Conservation (phyloP, 2,797 vertebrate species). For the Monodelphis domestica region DNA sequence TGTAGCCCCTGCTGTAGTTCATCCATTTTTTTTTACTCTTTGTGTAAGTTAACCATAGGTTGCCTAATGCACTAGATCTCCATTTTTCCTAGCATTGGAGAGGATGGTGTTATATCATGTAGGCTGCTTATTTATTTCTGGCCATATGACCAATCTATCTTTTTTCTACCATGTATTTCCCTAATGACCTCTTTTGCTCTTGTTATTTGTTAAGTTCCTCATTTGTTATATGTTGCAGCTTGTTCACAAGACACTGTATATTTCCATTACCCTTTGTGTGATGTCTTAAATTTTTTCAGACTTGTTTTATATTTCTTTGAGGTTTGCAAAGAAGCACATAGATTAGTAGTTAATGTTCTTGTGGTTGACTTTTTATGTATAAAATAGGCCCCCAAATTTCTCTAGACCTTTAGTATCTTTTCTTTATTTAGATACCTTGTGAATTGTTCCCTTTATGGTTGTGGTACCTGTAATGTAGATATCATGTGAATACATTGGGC, state of each 20-base stretch:
- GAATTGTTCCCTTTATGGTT: background rate
- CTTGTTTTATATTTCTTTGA: too few relatives aligned
- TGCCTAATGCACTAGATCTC: background rate
- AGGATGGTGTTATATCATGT: background rate
- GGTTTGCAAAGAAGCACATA: background rate
- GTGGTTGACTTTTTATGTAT: background rate
- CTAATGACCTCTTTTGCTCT: background rate
- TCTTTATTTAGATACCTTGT: background rate
- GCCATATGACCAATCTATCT: background rate
- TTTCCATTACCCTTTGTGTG: background rate
- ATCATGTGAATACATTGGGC: background rate
- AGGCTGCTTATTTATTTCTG: background rate
- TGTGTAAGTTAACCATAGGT: too few relatives aligned
- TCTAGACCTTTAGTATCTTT: background rate
- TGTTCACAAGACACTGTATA: background rate
- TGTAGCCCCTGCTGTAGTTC: too few relatives aligned
- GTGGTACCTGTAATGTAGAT: background rate
- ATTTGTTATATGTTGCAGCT: background rate
- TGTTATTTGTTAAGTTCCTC: background rate
- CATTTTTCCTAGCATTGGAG: background rate
- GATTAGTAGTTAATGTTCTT: background rate
- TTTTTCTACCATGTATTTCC: background rate
- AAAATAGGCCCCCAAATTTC: background rate
- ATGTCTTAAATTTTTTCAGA: background rate
- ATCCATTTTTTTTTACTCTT: background rate